Base-by-base conservation (phyloP, 2,113 vertebrate species). In the Azemiops feae region DNA sequence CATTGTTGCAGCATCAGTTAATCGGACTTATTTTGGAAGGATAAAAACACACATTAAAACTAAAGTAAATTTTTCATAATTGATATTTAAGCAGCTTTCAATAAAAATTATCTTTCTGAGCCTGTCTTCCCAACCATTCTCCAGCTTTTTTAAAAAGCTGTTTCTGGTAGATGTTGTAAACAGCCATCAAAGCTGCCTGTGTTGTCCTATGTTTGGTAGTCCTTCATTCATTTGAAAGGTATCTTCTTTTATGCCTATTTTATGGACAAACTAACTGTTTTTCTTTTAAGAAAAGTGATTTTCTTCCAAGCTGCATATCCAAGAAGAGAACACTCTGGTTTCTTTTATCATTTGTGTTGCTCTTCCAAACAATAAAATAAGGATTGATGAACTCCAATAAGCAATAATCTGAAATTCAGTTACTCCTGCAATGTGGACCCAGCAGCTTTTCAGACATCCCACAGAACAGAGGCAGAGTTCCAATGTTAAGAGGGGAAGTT, bases 81-180 rank as follows among this genome's bases (percentile, higher is more conserved):
- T 96, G 97, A 95, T 96, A 89, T 54, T 96, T 97, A 96, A 97
- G 96, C 96, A 95, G 87, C 81, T 18, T 95, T 1, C 34, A 91
- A 91, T 95, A 95, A 96, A 94, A 2, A 81, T 25, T 23, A 92
- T 89, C 23, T 87, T 87, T 60, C 6, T 81, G 34, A 39, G 74
- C 18, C 74, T 43, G 23, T 39, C 3, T 43, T 90, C 92, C 81
- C 52, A 90, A 93, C 50, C 25, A 25, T 81, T 60, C 50, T 50
- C 52, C 27, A 60, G 16, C 1, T 50, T 64, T 88, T 89, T 85
- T 2, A 60, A 60, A 87, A 34, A 23, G 23, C 53, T 39, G 4
- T 16, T 27, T 9, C 18, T 43, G 18, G 74, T 43, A 43, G 34
- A 3, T 1, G 7, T 43, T 20, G 18, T 81, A 43, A 81, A 43